Evolutionary conservation across 2,888 invertebrate genomes (phyloP).

Genomic region (Idaea straminata): DNA sequence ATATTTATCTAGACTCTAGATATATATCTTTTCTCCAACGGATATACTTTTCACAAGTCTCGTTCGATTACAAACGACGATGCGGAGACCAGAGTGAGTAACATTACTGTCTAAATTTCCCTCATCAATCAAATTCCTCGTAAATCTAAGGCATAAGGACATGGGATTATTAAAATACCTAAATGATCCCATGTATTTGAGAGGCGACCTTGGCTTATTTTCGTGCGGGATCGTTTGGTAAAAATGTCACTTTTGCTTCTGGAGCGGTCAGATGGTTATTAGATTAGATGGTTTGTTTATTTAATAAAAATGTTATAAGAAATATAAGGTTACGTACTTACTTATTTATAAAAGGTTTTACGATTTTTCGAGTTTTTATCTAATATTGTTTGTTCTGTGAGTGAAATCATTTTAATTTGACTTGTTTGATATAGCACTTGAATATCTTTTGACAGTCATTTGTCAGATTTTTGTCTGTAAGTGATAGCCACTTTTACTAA

Average conservation of each 20-base stretch:
- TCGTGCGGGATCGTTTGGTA: neutral
- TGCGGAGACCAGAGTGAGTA: neutral
- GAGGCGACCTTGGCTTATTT: neutral
- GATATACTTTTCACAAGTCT: neutral
- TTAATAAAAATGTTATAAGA: neutral
- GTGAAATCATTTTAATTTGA: too few relatives aligned
- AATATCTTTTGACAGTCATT: too few relatives aligned
- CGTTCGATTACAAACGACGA: neutral
- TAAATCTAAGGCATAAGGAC: constrained; percentile 1
- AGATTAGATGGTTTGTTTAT: neutral
- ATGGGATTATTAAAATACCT: neutral
- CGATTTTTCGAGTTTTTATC: neutral
- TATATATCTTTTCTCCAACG: neutral
- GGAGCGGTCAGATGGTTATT: neutral
- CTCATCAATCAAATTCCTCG: neutral
- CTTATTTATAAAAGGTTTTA: neutral
- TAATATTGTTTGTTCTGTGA: neutral
- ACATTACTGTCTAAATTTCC: neutral
- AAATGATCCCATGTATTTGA: neutral
- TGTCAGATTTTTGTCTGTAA: too few relatives aligned
- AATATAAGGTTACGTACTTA: neutral
- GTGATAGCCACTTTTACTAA: too few relatives aligned
- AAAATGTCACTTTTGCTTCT: neutral
- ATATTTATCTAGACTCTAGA: neutral
- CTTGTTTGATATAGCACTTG: too few relatives aligned